Evolutionary conservation across 1,140 invertebrate species (phyloP).

Genomic region (Zaprionus tsacasi): DNA sequence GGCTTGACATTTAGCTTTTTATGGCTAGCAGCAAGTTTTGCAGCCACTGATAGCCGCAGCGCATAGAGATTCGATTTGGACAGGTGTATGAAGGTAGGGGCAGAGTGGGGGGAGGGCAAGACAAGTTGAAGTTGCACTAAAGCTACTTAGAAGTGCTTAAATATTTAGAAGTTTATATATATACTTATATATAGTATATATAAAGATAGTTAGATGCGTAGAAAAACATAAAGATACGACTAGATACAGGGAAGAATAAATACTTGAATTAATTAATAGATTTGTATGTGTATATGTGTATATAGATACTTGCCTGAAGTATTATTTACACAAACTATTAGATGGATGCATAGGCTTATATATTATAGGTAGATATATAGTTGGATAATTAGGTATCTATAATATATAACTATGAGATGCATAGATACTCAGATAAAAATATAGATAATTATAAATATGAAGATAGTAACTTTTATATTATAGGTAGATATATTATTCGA

Average conservation of each 20-base stretch:
- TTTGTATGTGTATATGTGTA: no score
- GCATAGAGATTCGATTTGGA: neutral
- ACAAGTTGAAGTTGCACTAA: neutral
- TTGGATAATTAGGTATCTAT: no score
- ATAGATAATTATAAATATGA: no score
- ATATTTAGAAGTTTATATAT: neutral
- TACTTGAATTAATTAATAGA: neutral
- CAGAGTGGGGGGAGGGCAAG: neutral
- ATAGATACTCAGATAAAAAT: neutral
- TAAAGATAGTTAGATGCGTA: neutral
- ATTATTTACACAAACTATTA: neutral
- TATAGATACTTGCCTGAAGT: no score
- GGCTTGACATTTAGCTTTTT: constrained; percentile 18
- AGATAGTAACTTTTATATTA: no score
- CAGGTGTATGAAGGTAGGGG: constrained; percentile 20
- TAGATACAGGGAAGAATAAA: neutral
- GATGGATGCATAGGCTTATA: no score
- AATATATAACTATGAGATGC: no score
- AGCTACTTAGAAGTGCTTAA: neutral
- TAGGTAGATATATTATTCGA: no score
- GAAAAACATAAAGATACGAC: neutral
- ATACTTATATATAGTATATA: neutral
- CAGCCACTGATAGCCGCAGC: constrained; percentile 14
- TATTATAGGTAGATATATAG: neutral
- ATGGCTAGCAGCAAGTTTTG: constrained; percentile 18